phyloP scores from a whole-genome alignment of 1,140 invertebrate species.

The Aleiodes sp. region DNA sequence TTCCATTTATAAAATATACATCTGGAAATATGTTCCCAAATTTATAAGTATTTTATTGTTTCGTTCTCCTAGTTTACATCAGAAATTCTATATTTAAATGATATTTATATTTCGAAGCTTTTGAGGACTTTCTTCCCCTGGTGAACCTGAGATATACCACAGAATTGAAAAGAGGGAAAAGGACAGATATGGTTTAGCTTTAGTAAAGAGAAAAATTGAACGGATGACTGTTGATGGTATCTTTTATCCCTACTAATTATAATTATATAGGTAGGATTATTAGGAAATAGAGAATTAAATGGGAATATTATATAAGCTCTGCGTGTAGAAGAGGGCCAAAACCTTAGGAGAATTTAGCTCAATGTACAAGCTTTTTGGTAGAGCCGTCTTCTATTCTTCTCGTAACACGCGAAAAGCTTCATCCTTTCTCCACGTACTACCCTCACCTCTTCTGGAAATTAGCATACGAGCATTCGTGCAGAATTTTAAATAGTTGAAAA shows the following conservation, averaged over 20 bases:
- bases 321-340: no score
- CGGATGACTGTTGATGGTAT: constrained; percentile 11
- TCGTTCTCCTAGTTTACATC: no score
- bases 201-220: neutral
- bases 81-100: no score
- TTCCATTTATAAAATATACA: no score
- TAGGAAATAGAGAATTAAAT: neutral
- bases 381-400: neutral
- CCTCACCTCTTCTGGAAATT: neutral
- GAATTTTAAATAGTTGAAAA: constrained; percentile 28
- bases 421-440: neutral
- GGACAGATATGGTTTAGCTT: constrained; percentile 9
- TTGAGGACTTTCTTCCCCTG: no score
- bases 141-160: no score
- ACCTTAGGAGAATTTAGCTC: neutral
- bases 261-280: no score
- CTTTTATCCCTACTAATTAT: no score
- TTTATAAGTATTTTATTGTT: no score
- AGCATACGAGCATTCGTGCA: constrained; percentile 11
- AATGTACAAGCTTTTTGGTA: neutral
- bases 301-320: neutral
- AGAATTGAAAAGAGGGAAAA: neutral
- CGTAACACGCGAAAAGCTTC: constrained; percentile 1
- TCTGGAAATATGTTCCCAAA: no score
- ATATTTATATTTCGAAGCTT: no score